Base-by-base conservation (phyloP, 2,888 invertebrate species). In the Theodoxus fluviatilis region DNA sequence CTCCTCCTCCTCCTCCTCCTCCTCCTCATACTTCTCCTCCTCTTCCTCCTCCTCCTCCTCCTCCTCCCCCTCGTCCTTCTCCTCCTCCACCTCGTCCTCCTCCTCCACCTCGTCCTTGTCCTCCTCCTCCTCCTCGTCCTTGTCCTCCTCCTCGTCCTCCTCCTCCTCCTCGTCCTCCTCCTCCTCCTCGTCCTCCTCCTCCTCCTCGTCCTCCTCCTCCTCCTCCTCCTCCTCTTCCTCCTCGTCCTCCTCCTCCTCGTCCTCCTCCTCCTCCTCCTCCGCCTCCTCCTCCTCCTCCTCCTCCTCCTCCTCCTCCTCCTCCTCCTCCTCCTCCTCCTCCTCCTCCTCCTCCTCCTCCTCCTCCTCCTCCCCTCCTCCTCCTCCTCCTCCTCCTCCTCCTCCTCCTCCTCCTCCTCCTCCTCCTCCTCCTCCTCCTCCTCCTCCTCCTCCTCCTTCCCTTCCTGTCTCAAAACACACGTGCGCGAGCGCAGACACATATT, bases 111-210 rank as follows among this genome's bases (percentile, higher is more conserved):
- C 66, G 9, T 31, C 33, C 49, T 9, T 18, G 18, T 47, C n/a
- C 37, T 22, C 22, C n/a, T 15, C 15, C 37, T 28, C 9, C 22
- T 22, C 18, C 40, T 40, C 40, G 7, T 22, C 25, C 22, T 40
- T 25, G 15, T 25, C 37, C 64, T 40, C 40, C 37, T 37, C 37
- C 64, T 64, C 64, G 28, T 37, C 37, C 64, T 64, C 40, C 37
- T 38, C 55, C 64, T 55, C 31, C 28, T 38, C 59, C 59, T 57
- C 57, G 65, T 43, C 33, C 33, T 59, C 31, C 59, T 43, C 35
- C 25, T n/a, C 33, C 15, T 15, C 35, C 37, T 31, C 49, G 15
- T 37, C 43, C 28, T 31, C 28, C 18, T 61, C 31, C 49, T 49
- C 66, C 31, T 18, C 18, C 38, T 49, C 31, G 40, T 12, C 37